These are phyloP conservation scores for Lithophane semibrunnea DNA, from an alignment of 2,888 invertebrate genomes.

Conservation along the genomic window DNA sequence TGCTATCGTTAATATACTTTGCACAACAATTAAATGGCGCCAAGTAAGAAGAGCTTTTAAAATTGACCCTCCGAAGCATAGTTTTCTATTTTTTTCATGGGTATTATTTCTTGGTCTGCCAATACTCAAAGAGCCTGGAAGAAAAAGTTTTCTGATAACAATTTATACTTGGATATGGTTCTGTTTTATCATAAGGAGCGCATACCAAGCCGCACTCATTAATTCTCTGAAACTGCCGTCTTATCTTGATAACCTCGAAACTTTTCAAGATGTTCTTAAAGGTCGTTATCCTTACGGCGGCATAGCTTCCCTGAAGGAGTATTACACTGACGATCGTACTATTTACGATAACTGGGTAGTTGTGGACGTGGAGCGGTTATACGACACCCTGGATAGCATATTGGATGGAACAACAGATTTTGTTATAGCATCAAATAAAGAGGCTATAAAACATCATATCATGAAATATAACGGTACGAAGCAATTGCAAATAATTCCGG, in stretches of 20 bases:
- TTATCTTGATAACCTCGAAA: constrained; percentile 68
- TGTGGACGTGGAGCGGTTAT: constrained; percentile 60
- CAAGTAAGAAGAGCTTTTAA: constrained; percentile 65
- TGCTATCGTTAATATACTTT: constrained; percentile 69
- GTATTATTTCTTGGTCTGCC: constrained; percentile 78
- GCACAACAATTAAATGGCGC: constrained; percentile 68
- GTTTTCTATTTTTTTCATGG: constrained; percentile 79
- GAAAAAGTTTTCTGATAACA: constrained; percentile 66
- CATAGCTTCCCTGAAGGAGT: constrained; percentile 70
- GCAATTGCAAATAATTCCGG: constrained; percentile 76
- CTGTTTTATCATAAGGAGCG: constrained; percentile 75
- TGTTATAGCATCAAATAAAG: constrained; percentile 76
- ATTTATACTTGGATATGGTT: constrained; percentile 79
- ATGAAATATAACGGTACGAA: constrained; percentile 70
- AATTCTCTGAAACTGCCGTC: constrained; percentile 71
- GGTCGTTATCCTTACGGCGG: constrained; percentile 74
- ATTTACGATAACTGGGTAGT: constrained; percentile 75
- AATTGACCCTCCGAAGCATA: constrained; percentile 70
- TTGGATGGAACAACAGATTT: constrained; percentile 73
- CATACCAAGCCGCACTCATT: constrained; percentile 79
- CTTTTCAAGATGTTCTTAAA: constrained; percentile 70
- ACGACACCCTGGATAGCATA: constrained; percentile 69
- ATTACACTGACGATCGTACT: constrained; percentile 72
- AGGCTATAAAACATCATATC: constrained; percentile 70
- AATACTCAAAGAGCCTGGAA: constrained; percentile 70